Conservation (phyloP, 2,113 vertebrate species). For the Grammomys dolichurus region DNA sequence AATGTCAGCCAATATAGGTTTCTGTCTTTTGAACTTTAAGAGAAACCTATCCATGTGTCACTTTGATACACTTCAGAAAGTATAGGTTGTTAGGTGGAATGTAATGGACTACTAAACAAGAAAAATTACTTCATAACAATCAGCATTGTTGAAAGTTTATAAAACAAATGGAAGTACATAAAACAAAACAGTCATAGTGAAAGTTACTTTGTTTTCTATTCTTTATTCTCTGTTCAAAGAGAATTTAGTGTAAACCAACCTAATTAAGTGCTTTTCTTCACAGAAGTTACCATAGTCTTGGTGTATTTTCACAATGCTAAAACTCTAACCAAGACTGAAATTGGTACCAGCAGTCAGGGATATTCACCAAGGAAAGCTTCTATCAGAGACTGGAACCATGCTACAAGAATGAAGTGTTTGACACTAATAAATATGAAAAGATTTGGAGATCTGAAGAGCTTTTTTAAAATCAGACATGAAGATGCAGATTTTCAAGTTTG, state of each 20-base stretch:
- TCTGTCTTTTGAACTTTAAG: not conserved
- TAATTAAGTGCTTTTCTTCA: not conserved
- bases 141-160: not conserved
- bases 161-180: not conserved
- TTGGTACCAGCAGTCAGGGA: not conserved
- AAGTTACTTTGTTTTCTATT: not conserved
- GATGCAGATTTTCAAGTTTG: not conserved
- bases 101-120: not conserved
- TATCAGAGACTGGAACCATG: no score
- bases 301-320: not conserved
- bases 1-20: not conserved
- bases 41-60: not conserved
- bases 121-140: not conserved
- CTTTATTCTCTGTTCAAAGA: not conserved
- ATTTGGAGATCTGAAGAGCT: no score
- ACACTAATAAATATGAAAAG: no score
- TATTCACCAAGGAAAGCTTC: no score
- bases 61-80: not conserved
- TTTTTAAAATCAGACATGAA: not conserved
- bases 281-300: not conserved
- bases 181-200: not conserved
- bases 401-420: no score
- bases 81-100: not conserved
- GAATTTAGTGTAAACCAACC: not conserved
- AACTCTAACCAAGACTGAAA: not conserved